phyloP scores from a whole-genome alignment of 2,888 invertebrate genomes.

The Melieria picta region DNA sequence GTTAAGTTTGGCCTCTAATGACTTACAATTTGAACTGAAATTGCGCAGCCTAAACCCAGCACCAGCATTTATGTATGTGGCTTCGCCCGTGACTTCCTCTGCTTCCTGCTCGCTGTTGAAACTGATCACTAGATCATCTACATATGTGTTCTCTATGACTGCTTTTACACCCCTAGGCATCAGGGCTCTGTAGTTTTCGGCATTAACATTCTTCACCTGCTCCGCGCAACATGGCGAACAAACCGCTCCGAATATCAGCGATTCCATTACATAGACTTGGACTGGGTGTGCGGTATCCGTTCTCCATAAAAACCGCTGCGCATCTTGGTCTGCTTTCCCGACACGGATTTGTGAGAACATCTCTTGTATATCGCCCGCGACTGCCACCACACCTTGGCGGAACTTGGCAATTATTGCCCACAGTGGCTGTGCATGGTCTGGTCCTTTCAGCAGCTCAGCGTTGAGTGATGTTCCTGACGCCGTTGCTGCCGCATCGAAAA shows the following conservation, averaged over 20 bases:
- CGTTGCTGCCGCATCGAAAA: conserved; percentile 50
- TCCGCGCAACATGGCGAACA: conserved; percentile 49
- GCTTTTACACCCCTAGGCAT: conserved; percentile 39
- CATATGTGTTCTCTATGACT: conserved; percentile 39
- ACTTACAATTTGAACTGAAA: conserved; percentile 8
- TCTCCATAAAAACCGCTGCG: conserved; percentile 43
- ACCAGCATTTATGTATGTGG: not conserved
- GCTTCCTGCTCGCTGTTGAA: conserved; percentile 49
- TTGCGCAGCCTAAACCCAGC: conserved; percentile 1
- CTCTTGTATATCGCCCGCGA: conserved; percentile 51
- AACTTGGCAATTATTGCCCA: conserved; percentile 5
- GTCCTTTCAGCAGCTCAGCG: not conserved
- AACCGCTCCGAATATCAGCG: conserved; percentile 37
- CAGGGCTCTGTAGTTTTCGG: conserved; percentile 28
- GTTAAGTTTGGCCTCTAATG: not conserved
- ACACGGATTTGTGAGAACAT: conserved; percentile 44
- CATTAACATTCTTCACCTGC: conserved; percentile 50
- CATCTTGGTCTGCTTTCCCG: conserved; percentile 42
- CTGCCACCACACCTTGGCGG: conserved; percentile 38
- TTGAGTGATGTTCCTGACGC: not conserved
- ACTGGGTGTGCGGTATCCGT: conserved; percentile 8
- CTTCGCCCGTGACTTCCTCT: conserved; percentile 1
- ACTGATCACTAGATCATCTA: conserved; percentile 43
- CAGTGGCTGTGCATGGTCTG: conserved; percentile 43
- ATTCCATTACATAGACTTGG: conserved; percentile 28